Evolutionary conservation across 2,888 invertebrate genomes (phyloP).

Genomic region (Lepidocyrtinus sp.): DNA sequence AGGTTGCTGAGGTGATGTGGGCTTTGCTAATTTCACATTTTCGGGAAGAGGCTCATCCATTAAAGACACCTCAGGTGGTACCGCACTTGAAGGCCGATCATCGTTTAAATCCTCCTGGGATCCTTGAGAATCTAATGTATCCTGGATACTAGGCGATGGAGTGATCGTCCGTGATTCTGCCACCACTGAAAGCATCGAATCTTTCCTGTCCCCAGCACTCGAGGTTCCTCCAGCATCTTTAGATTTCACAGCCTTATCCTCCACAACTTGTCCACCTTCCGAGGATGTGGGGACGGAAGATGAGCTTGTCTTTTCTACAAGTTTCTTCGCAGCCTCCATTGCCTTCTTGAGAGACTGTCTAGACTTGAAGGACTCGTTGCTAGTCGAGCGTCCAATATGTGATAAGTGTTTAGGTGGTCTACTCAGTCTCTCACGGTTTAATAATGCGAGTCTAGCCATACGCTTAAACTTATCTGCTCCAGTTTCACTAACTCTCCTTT

Average conservation of each 20-base stretch:
- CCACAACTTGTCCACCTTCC: slow-evolving; percentile 78
- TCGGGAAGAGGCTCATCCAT: slow-evolving; percentile 40
- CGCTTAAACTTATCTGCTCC: slow-evolving; percentile 77
- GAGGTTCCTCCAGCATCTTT: not conserved
- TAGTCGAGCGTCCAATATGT: slow-evolving; percentile 85
- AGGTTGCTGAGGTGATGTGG: slow-evolving; percentile 23
- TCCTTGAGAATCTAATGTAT: not conserved
- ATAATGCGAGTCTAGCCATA: slow-evolving; percentile 82
- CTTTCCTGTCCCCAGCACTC: slow-evolving; percentile 22
- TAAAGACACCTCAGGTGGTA: not conserved
- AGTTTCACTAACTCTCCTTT: slow-evolving; percentile 22
- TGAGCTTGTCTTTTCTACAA: slow-evolving; percentile 74
- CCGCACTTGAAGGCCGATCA: not conserved
- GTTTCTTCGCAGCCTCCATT: slow-evolving; percentile 82
- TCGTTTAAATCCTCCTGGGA: not conserved
- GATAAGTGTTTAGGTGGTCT: slow-evolving; percentile 71
- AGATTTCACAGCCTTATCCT: slow-evolving; percentile 75
- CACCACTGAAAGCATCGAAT: slow-evolving; percentile 26
- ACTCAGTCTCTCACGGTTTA: slow-evolving; percentile 72
- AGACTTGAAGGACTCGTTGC: slow-evolving; percentile 80
- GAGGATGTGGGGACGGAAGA: slow-evolving; percentile 81
- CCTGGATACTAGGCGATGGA: slow-evolving; percentile 10
- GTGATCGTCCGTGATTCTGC: slow-evolving; percentile 9
- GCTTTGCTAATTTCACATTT: slow-evolving; percentile 5
- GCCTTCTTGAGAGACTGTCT: slow-evolving; percentile 84